Conservation (phyloP, 1,140 invertebrate genomes). For the Zaprionus nigranus region DNA sequence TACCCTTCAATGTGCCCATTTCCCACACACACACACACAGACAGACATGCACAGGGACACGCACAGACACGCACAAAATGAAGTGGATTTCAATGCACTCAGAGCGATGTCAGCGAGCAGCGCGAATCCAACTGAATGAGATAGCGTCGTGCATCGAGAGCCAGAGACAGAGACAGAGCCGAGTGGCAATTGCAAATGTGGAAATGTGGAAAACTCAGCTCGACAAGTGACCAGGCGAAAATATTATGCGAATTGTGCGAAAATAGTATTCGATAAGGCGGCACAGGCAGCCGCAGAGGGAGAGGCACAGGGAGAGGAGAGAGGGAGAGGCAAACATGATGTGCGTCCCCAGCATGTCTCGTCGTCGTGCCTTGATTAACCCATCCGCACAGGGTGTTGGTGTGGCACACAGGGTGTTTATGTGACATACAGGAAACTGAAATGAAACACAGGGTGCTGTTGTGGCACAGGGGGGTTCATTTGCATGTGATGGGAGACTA, state of each 20-base stretch:
- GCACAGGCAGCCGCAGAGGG: background rate
- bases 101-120: constrained; percentile 51
- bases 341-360: background rate
- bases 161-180: background rate
- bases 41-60: constrained; percentile 4
- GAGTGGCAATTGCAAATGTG: constrained; percentile 23
- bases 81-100: constrained; percentile 81
- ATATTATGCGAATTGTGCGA: constrained; percentile 77
- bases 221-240: constrained; percentile 21
- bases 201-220: constrained; percentile 6
- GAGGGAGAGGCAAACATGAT: background rate
- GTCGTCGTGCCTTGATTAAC: constrained; percentile 44
- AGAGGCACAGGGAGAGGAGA: background rate
- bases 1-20: constrained; percentile 81
- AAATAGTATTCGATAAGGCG: constrained; percentile 60
- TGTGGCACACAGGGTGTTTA: background rate
- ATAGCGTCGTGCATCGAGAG: constrained; percentile 35
- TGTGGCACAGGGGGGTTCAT: background rate
- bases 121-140: constrained; percentile 41
- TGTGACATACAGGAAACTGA: background rate
- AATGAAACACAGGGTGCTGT: background rate
- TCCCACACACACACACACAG: constrained; percentile 12
- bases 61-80: constrained; percentile 48
- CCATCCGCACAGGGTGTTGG: constrained; percentile 8
- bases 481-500: background rate